phyloP scores from a whole-genome alignment of 1,140 invertebrate species.

The Drosophila nigrodunni region DNA sequence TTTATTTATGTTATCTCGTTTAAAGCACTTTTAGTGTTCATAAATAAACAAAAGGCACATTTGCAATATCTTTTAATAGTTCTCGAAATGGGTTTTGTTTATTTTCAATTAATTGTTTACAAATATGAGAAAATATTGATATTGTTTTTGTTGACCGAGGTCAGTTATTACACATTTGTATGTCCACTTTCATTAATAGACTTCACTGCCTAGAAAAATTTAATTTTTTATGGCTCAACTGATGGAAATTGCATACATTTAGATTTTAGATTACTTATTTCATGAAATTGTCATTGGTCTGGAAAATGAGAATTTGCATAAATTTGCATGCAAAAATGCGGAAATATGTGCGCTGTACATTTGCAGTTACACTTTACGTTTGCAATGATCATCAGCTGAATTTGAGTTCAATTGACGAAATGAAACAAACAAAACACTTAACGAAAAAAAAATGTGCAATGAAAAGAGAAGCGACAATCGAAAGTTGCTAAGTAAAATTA shows the following conservation, averaged over 20 bases:
- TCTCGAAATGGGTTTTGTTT: slow-evolving; percentile 19
- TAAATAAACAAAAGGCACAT: slow-evolving; percentile 28
- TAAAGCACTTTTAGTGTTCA: slow-evolving; percentile 31
- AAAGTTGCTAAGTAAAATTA: slow-evolving; percentile 18
- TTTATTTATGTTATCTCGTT: slow-evolving; percentile 36
- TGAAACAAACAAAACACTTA: slow-evolving; percentile 75
- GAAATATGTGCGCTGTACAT: background rate
- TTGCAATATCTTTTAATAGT: slow-evolving; percentile 25
- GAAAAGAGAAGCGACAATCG: slow-evolving; percentile 6
- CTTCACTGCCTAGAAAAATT: background rate
- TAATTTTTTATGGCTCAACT: background rate
- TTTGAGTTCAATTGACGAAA: slow-evolving; percentile 41
- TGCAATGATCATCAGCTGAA: slow-evolving; percentile 29
- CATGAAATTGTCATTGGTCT: background rate
- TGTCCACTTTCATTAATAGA: slow-evolving; percentile 5
- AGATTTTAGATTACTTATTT: background rate
- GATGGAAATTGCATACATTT: slow-evolving; percentile 3
- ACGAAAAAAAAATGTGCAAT: slow-evolving; percentile 13
- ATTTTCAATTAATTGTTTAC: slow-evolving; percentile 38
- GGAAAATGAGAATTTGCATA: background rate
- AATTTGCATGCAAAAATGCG: background rate
- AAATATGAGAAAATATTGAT: slow-evolving; percentile 14
- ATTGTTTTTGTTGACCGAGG: slow-evolving; percentile 13
- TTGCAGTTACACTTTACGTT: slow-evolving; percentile 33
- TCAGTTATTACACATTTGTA: slow-evolving; percentile 17